Evolutionary conservation across 2,888 invertebrate species (phyloP).

Genomic region (Sesia apiformis): DNA sequence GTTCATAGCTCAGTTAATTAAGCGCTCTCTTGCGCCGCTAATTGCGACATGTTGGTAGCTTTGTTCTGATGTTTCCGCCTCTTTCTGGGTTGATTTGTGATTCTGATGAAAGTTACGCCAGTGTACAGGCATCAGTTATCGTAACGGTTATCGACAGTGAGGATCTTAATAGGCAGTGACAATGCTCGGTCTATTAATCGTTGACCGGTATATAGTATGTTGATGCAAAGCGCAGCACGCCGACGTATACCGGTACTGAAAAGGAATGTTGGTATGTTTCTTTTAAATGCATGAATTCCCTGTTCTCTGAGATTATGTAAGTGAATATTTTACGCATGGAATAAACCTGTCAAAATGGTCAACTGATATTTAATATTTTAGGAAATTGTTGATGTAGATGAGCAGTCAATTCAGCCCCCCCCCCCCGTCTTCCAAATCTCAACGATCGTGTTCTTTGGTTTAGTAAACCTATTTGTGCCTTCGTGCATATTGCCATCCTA

Average conservation of each 20-base stretch:
- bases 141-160: slow-evolving; percentile 19
- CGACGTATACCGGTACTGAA: background rate
- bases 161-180: slow-evolving; percentile 34
- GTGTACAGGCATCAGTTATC: slow-evolving; percentile 18
- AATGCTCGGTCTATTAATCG: slow-evolving; percentile 32
- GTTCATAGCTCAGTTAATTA: slow-evolving; percentile 14
- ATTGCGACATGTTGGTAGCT: slow-evolving; percentile 11
- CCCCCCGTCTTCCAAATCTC: too few relatives aligned
- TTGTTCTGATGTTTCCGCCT: slow-evolving; percentile 8
- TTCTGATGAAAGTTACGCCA: slow-evolving; percentile 14
- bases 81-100: slow-evolving; percentile 3
- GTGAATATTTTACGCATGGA: too few relatives aligned
- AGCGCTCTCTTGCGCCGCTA: slow-evolving; percentile 11
- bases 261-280: too few relatives aligned
- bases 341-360: too few relatives aligned
- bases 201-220: slow-evolving; percentile 15
- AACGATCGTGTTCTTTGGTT: too few relatives aligned
- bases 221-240: slow-evolving; percentile 17
- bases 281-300: too few relatives aligned
- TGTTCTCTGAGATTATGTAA: too few relatives aligned
- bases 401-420: too few relatives aligned
- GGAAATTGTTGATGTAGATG: too few relatives aligned
- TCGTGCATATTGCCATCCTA: too few relatives aligned
- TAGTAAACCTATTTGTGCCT: too few relatives aligned
- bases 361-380: too few relatives aligned